Base-by-base conservation (phyloP, 2,113 vertebrate genomes). In the human region DNA sequence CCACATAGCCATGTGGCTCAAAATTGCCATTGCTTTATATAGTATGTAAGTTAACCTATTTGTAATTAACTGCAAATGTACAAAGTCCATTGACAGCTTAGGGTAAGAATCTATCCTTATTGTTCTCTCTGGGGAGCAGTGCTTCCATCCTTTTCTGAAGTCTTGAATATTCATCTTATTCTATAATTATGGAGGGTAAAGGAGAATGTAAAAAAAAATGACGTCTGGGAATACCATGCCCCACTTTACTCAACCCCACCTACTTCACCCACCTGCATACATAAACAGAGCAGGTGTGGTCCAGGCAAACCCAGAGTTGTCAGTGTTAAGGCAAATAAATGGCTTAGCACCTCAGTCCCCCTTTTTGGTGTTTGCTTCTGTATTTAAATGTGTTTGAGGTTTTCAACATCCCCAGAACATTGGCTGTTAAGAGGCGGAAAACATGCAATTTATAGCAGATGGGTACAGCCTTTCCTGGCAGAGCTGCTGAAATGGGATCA, bases 361-460 rank as follows among this genome's bases (percentile, higher is more conserved):
- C 14, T 40, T 40, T 70, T 38, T 61, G 95, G 89, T 59, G 38
- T 97, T 98, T 97, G 97, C 66, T 94, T 97, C 96, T 89, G 78
- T 76, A 96, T 96, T 97, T 95, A 97, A 98, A 97, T 87, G 94
- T 97, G 96, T 97, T 45, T 94, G 97, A 97, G 94, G 93, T 89
- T 96, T 95, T 92, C 87, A 92, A 6, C 97, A 97, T 97, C 97
- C 79, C 79, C 97, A 97, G 98, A 98, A 98, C 98, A 97, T 83
- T 97, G 97, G 94, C 98, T 98, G 97, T 98, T 98, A 98, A 98
- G 98, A 98, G 97, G 97, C 79, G 30, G 98, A 98, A 98, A 98
- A 96, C 98, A 32, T 96, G 97, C 97, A 96, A 93, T 98, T 98
- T 98, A 88, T 97, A 98, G 97, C 98, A 98, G 98, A 98, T 98